Percentiles rank a stretch among this genome's conserved stretches.
Conservation (phyloP, 2,888 invertebrate species). For the Lasioglossum oenotherae region DNA sequence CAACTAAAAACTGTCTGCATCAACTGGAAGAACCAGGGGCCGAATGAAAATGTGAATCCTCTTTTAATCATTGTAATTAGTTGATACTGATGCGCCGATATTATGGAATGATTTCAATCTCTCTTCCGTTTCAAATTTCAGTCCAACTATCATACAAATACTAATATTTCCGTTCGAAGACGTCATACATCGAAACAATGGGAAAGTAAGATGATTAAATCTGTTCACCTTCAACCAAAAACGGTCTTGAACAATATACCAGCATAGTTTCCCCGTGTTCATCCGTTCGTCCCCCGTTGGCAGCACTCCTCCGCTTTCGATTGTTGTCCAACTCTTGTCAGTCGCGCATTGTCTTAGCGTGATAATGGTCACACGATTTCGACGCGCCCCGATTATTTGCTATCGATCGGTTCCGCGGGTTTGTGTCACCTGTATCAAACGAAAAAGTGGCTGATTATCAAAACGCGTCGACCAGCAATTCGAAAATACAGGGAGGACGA, state of each 20-base stretch:
- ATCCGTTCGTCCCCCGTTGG: constrained; percentile 42
- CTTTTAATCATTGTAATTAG: too few species aligned
- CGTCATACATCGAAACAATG: neutral
- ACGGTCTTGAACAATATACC: constrained; percentile 34
- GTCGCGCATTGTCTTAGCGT: neutral
- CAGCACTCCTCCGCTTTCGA: constrained; percentile 1
- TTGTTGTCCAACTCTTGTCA: neutral
- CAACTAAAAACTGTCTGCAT: too few species aligned
- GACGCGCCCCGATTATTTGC: neutral
- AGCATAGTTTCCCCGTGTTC: constrained; percentile 54
- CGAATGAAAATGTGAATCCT: too few species aligned
- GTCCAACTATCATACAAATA: too few species aligned
- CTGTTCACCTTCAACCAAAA: constrained; percentile 50
- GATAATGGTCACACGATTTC: neutral
- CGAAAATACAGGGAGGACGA: neutral
- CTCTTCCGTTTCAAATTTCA: too few species aligned
- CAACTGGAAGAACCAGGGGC: too few species aligned
- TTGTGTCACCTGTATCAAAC: constrained; percentile 32
- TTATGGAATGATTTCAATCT: too few species aligned
- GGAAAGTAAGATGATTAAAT: neutral
- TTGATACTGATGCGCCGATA: neutral
- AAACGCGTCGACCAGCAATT: neutral
- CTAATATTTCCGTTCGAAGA: neutral
- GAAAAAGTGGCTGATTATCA: neutral
- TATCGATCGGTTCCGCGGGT: neutral